Evolutionary conservation across 2,888 invertebrate species (phyloP).

Genomic region (Hyalella azteca): DNA sequence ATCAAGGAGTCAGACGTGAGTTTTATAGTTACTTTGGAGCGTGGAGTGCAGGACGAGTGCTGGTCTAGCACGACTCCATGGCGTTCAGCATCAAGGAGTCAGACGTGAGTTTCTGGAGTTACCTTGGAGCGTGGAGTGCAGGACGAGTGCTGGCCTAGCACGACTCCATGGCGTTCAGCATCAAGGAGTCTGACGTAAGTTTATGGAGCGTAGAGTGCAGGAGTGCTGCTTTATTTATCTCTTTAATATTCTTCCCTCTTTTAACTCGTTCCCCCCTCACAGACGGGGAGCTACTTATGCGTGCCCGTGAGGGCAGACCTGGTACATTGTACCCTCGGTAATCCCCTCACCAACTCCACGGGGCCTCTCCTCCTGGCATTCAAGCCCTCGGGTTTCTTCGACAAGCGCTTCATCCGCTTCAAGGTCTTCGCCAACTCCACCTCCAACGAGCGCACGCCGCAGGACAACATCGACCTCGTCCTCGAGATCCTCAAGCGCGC

Average conservation of each 20-base stretch:
- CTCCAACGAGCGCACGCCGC: slow-evolving; percentile 70
- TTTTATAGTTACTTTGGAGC: slow-evolving; percentile 48
- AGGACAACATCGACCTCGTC: slow-evolving; percentile 65
- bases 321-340: slow-evolving; percentile 69
- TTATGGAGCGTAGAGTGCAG: not conserved
- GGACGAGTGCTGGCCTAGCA: not conserved
- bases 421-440: slow-evolving; percentile 85
- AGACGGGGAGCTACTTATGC: slow-evolving; percentile 58
- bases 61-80: too few species aligned
- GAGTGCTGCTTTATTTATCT: not conserved
- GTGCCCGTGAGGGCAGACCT: slow-evolving; percentile 43
- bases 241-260: too few species aligned
- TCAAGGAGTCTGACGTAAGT: not conserved
- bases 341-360: slow-evolving; percentile 77
- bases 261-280: slow-evolving; percentile 12
- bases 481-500: slow-evolving; percentile 80
- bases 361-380: slow-evolving; percentile 76
- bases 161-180: not conserved
- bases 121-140: not conserved
- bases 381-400: slow-evolving; percentile 78
- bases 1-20: slow-evolving; percentile 71
- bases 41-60: not conserved
- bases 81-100: too few species aligned
- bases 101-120: not conserved
- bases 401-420: slow-evolving; percentile 75